A percentile compares a stretch with the other conserved stretches of the same genome.
These are phyloP conservation scores for Oreochromis mossambicus DNA, from an alignment of 2,797 vertebrate genomes.

Conservation along the genomic window DNA sequence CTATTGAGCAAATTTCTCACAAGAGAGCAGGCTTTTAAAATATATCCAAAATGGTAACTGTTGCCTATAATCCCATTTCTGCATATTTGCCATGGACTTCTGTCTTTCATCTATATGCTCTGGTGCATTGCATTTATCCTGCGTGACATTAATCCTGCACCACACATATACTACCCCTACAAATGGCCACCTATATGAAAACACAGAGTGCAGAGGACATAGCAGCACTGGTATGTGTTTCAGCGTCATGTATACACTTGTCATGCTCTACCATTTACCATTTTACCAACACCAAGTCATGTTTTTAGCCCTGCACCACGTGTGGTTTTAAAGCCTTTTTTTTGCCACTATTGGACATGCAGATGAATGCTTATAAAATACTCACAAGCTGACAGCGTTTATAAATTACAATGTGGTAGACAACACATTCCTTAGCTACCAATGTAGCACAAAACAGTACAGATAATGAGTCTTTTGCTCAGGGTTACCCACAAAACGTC, in stretches of 20 bases:
- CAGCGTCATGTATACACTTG: background rate
- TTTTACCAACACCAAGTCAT: background rate
- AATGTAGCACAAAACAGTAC: background rate
- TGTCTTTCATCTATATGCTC: background rate
- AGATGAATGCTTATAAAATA: background rate
- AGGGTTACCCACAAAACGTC: background rate
- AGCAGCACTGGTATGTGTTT: background rate
- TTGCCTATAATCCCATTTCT: background rate
- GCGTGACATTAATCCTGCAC: accelerated
- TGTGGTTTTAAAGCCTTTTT: slow-evolving; percentile 7
- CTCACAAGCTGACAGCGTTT: background rate
- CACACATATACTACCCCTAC: background rate
- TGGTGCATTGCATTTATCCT: background rate
- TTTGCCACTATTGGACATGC: background rate
- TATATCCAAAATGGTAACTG: background rate
- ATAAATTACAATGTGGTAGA: slow-evolving; percentile 27
- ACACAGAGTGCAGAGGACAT: background rate
- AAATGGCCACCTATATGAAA: background rate
- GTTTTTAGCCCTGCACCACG: background rate
- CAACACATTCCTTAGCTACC: slow-evolving; percentile 9
- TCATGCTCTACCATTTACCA: background rate
- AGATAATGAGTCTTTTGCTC: slow-evolving; percentile 2
- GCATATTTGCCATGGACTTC: background rate
- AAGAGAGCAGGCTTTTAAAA: background rate
- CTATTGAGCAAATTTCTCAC: background rate